phyloP scores from a whole-genome alignment of 1,140 invertebrate species.

The Nymphalis io region DNA sequence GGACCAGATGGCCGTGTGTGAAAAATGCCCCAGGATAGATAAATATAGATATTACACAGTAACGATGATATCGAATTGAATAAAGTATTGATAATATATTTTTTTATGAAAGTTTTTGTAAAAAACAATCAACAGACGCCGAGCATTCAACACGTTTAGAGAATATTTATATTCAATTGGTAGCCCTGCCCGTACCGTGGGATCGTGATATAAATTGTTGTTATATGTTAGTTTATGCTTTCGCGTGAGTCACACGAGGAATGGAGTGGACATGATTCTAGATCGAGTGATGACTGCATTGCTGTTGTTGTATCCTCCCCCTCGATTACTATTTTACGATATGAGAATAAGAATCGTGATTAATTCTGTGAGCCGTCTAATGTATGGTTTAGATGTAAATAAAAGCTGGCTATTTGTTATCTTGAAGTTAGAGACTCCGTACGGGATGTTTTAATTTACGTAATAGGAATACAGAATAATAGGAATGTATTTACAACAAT shows the following conservation, averaged over 20 bases:
- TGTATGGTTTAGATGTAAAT: background rate
- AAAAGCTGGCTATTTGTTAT: background rate
- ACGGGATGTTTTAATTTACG: too few species aligned
- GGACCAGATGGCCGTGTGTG: too few species aligned
- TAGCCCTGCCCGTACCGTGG: constrained; percentile 18
- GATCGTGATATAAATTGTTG: constrained; percentile 20
- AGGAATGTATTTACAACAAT: too few species aligned
- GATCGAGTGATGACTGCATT: constrained; percentile 25
- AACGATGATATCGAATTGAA: too few species aligned
- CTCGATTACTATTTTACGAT: constrained; percentile 4
- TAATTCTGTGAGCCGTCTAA: background rate
- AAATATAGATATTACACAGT: too few species aligned
- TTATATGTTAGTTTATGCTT: constrained; percentile 24
- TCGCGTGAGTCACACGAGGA: constrained; percentile 19
- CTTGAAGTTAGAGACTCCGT: too few species aligned
- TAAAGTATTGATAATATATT: too few species aligned
- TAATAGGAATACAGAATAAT: too few species aligned
- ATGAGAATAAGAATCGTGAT: background rate
- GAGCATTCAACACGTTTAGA: constrained; percentile 10
- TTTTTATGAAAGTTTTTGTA: too few species aligned
- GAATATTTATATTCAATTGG: constrained; percentile 23
- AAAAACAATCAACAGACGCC: background rate
- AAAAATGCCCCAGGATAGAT: too few species aligned
- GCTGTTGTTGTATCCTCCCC: constrained; percentile 16
- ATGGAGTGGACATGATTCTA: constrained; percentile 14